phyloP scores from a whole-genome alignment of 2,113 vertebrate genomes.

The Ceyx margarethae region DNA sequence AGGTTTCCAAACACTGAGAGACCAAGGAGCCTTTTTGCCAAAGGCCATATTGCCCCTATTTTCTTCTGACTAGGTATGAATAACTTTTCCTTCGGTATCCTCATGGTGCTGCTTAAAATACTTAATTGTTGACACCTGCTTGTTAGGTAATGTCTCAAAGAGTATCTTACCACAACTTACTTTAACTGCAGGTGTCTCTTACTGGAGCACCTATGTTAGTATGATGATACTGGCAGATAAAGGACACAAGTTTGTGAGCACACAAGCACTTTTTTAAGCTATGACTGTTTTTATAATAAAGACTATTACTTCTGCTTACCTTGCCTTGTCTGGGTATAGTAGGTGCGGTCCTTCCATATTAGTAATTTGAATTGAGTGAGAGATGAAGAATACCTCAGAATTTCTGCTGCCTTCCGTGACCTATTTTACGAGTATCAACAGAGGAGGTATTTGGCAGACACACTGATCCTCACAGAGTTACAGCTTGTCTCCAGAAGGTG shows the following conservation, averaged over 20 bases:
- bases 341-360: not conserved
- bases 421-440: not conserved
- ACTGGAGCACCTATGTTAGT: accelerated
- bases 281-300: not conserved
- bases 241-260: not conserved
- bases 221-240: not conserved
- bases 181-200: not conserved
- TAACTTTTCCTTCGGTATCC: not conserved
- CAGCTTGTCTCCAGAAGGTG: not conserved
- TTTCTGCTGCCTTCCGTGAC: not conserved
- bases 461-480: not conserved
- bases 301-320: not conserved
- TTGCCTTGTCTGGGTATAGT: not conserved
- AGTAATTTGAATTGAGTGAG: not conserved
- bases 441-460: not conserved
- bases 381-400: not conserved
- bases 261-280: not conserved
- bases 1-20: not conserved
- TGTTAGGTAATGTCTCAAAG: not conserved
- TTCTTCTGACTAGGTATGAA: not conserved
- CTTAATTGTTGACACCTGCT: not conserved
- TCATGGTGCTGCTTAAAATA: not conserved
- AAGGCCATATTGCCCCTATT: not conserved
- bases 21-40: not conserved
- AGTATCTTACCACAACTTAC: not conserved